Conservation (phyloP, 2,888 invertebrate species). For the Electrophaes corylata region DNA sequence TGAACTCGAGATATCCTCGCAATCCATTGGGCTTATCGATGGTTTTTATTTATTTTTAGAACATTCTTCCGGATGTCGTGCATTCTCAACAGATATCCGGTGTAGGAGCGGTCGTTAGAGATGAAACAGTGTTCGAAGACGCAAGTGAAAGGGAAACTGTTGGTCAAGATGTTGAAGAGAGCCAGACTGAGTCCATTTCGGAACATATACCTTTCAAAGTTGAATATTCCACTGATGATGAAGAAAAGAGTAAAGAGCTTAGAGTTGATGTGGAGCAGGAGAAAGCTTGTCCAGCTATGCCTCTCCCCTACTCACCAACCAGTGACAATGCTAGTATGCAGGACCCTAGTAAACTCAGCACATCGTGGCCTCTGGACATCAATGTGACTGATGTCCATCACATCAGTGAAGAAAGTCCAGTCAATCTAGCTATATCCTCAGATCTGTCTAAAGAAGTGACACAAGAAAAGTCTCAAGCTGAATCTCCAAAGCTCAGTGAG, state of each 20-base stretch:
- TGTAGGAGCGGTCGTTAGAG: conserved; percentile 56
- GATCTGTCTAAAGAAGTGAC: conserved; percentile 63
- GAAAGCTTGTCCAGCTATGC: conserved; percentile 51
- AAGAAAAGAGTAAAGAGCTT: conserved; percentile 48
- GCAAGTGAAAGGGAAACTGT: conserved; percentile 49
- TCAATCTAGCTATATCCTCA: conserved; percentile 65
- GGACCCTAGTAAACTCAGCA: conserved; percentile 60
- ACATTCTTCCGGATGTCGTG: conserved; percentile 82
- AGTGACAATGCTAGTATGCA: conserved; percentile 59
- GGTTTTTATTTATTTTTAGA: conserved; percentile 81
- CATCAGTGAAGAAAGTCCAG: conserved; percentile 75
- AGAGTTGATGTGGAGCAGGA: conserved; percentile 51
- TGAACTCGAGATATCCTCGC: conserved; percentile 32
- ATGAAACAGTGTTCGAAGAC: conserved; percentile 53
- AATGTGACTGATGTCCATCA: conserved; percentile 64
- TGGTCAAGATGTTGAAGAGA: conserved; percentile 54
- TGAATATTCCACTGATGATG: conserved; percentile 65
- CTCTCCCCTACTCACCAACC: conserved; percentile 47
- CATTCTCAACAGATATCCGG: conserved; percentile 77
- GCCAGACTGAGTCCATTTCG: conserved; percentile 73
- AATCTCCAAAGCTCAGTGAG: conserved; percentile 41
- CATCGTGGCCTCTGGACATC: conserved; percentile 67
- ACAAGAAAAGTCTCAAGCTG: conserved; percentile 46
- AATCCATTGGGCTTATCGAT: conserved; percentile 53
- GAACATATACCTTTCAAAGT: conserved; percentile 73